Evolutionary conservation across 2,888 invertebrate species (phyloP), one percentile per base, ranked within the genome.

Genomic region (Latrodectus hesperus): DNA sequence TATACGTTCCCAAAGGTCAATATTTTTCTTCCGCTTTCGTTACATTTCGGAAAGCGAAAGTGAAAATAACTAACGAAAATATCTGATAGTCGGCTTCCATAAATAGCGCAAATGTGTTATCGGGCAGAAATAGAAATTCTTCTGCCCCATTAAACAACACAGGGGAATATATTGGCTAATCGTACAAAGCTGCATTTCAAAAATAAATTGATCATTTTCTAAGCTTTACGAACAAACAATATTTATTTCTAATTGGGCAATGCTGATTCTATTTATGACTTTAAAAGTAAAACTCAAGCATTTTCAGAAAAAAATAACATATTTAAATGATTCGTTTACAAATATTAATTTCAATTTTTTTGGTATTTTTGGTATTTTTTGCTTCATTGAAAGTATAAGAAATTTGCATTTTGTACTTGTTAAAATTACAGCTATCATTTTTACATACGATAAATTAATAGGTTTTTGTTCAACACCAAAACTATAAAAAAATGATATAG

Each of bases 41-140:
- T 22, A 74, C 81, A 74, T 74, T 73, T 73, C 65, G 74, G 73
- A 67, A 71, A 81, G 65, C 78, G 67, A 73, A 74, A 73, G 73
- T 53, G 70, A 74, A 74, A 81, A 65, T 17, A 26, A 53, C 51
- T n/a, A 74, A 22, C 67, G 67, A 73, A 65, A 53, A 52, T 12
- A 52, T 64, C 74, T 81, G 73, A 81, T 81, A 81, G 73, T 55
- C 67, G 53, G 22, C 65, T 74, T 73, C 81, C 81, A 72, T 73
- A 74, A 81, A 81, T 81, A 81, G 81, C 64, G 72, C 22, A 52
- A 49, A n/a, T 64, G 71, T 80, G 80, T 73, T 74, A 81, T 81
- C 73, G 53, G 65, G 65, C 74, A 73, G 81, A 81, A 81, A 81
- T 81, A 74, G 81, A 65, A 60, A 49, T 74, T 64, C 74, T 81